Evolutionary conservation across 2,888 invertebrate species (phyloP), one percentile per base, ranked within the genome.

Genomic region (Mystacides longicornis): DNA sequence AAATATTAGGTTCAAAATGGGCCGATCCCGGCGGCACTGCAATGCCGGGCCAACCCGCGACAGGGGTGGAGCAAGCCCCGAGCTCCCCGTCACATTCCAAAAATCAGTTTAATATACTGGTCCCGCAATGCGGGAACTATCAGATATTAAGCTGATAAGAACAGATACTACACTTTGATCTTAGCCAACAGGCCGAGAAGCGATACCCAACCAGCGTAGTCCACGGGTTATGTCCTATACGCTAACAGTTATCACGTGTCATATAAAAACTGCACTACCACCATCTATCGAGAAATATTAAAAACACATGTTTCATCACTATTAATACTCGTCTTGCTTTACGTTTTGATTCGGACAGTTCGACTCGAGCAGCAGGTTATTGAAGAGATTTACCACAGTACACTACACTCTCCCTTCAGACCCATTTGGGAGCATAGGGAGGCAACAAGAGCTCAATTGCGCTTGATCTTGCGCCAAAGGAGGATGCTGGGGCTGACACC

Each of bases 21-120:
- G 60, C 57, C 59, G 57, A 61, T 79, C 81, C 80, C 74, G 78
- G 79, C 75, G 72, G 79, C 80, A 81, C 80, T 82, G 81, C 81
- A 81, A 82, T 80, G 75, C 81, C 78, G 74, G 81, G 81, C 78
- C 81, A 80, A 82, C 81, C 81, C 81, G 78, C 69, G 81, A 77
- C 76, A 73, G 78, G 77, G 77, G 77, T 78, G 79, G 79, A 80
- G 81, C 81, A 81, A 82, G 80, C 81, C 72, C 79, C 80, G 74
- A 73, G 69, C 72, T 70, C 72, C 70, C 73, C 75, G 69, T 74
- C 79, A 69, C 62, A 62, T 74, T 74, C 70, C 77, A 79, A 78
- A 73, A 74, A 73, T 72, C 71, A 73, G 72, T 75, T 78, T 78
- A 79, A 80, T 79, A 80, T 72, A 72, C 72, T 74, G 72, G 74